These are phyloP conservation scores for Epinotia brunnichana DNA, from an alignment of 2,888 invertebrate genomes.

Conservation along the genomic window DNA sequence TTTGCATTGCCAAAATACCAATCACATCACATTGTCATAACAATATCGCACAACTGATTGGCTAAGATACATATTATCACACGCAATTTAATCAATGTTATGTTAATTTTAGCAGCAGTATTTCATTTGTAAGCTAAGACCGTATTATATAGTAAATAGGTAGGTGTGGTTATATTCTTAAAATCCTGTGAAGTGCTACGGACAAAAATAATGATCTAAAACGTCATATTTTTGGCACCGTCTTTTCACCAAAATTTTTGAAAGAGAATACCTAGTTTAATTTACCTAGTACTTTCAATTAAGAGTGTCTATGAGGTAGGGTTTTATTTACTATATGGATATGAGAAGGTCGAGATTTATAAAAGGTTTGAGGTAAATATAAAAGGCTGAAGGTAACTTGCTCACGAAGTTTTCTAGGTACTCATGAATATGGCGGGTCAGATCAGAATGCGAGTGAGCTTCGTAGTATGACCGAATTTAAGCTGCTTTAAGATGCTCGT, in stretches of 20 bases:
- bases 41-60: conserved; percentile 47
- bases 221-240: not conserved
- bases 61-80: conserved; percentile 41
- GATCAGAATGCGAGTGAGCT: conserved; percentile 9
- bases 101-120: conserved; percentile 34
- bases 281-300: not conserved
- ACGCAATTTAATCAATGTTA: conserved; percentile 20
- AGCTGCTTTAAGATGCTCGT: not conserved
- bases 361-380: conserved; percentile 47
- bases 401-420: conserved; percentile 54
- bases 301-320: not conserved
- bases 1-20: conserved; percentile 5
- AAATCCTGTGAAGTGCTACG: not conserved
- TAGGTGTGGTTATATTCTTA: conserved; percentile 2
- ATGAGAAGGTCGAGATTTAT: conserved; percentile 4
- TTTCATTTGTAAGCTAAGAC: conserved; percentile 13
- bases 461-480: conserved; percentile 10
- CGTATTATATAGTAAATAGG: conserved; percentile 17
- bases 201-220: not conserved
- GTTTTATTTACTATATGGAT: not conserved
- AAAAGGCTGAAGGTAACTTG: conserved; percentile 64
- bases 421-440: conserved; percentile 45
- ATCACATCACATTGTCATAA: conserved; percentile 1
- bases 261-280: not conserved
- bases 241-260: not conserved